Base-by-base conservation (phyloP, 2,113 vertebrate species). In the Gambusia holbrooki region DNA sequence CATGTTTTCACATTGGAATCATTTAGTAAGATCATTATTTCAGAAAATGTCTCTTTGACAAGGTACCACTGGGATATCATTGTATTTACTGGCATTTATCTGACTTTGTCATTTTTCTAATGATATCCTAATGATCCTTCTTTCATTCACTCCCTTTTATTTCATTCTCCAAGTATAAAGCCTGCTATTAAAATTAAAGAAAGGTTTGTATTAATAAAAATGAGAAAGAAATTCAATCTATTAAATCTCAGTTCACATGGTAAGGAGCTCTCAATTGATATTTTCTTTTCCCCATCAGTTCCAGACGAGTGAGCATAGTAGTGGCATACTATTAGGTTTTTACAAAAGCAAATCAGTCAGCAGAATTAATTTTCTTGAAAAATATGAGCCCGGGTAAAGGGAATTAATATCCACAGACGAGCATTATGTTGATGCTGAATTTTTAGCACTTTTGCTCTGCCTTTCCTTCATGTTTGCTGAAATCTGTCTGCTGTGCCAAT, bases 301-400 rank as follows among this genome's bases (percentile, higher is more conserved):
- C 88, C 92, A 93, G 87, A 48, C 77, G 86, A 93, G 84, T 76
- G 91, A 90, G 81, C 92, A 84, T 93, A 85, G 92, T 79, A 85
- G 84, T 87, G 87, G 92, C 90, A 92, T 89, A 92, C 91, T 92
- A 91, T 94, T 88, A 90, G 91, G 74, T 91, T 93, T 94, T 92
- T 94, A 94, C 90, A 94, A 93, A 94, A 94, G 91, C 87, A 93
- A 94, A 93, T 94, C 93, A 93, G 90, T 93, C 88, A 85, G 89
- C 84, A 90, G 92, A 93, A 94, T 94, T 89, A 83, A 93, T 94
- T 92, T 92, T 89, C 89, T 87, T 86, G 83, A 89, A 88, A 92
- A 93, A 94, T 90, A 88, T 86, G 87, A 91, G 84, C 87, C 81
- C 77, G 81, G 83, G 80, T 81, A 79, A 90, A 80, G 84, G 85